These are phyloP conservation scores for Melinopterus prodromus DNA, from an alignment of 2,888 invertebrate genomes.

Conservation along the genomic window DNA sequence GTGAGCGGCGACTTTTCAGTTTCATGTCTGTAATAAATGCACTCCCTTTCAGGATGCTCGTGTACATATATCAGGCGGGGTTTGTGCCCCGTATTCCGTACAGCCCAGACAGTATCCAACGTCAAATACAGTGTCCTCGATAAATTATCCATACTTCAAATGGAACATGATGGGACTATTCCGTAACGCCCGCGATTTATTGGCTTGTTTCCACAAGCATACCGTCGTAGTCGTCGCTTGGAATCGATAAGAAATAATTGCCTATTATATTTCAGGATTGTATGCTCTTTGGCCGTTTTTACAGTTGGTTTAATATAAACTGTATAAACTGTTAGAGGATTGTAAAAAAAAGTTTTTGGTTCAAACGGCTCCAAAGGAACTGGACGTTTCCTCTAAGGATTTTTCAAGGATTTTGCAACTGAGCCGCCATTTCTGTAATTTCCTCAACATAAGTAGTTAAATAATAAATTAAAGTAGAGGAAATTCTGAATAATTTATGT, in stretches of 20 bases:
- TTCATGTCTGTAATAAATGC: slow-evolving; percentile 4
- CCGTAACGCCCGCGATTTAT: not conserved
- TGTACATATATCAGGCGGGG: slow-evolving; percentile 4
- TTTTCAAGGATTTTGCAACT: no score
- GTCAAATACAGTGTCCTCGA: not conserved
- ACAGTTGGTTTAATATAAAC: no score
- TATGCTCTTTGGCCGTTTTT: no score
- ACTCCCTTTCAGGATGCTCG: not conserved
- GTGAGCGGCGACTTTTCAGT: not conserved
- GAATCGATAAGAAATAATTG: not conserved
- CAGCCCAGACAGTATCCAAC: not conserved
- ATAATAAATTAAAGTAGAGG: no score
- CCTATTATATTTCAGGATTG: no score
- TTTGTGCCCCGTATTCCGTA: not conserved
- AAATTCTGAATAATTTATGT: no score
- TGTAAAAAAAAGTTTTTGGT: no score
- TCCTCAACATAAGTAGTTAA: no score
- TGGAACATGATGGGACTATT: not conserved
- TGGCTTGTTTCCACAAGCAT: not conserved
- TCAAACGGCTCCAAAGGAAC: no score
- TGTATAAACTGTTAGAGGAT: no score
- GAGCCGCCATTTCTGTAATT: no score
- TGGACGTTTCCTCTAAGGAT: no score
- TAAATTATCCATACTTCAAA: not conserved
- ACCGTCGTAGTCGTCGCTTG: not conserved